phyloP scores from a whole-genome alignment of 2,113 vertebrate genomes.

The Pao palembangensis region DNA sequence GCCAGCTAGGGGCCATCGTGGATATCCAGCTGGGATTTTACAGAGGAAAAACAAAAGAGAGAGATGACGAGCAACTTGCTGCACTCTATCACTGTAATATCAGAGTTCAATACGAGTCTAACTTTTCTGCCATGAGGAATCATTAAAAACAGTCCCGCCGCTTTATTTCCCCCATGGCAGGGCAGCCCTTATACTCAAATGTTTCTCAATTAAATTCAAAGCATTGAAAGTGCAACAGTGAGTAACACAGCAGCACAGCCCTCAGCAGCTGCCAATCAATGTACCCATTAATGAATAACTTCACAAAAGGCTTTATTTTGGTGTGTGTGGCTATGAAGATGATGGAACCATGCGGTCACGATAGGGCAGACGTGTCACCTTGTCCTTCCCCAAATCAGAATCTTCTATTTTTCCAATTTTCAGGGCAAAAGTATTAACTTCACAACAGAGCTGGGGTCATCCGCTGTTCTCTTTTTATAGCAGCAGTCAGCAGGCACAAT shows the following conservation, averaged over 20 bases:
- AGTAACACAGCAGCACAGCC: slow-evolving; percentile 38
- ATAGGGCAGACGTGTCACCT: slow-evolving; percentile 42
- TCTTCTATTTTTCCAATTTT: slow-evolving; percentile 54
- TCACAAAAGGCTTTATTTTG: slow-evolving; percentile 35
- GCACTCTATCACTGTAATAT: slow-evolving; percentile 27
- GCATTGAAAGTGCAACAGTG: slow-evolving; percentile 30
- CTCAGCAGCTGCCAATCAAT: slow-evolving; percentile 63
- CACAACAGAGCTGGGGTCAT: slow-evolving; percentile 63
- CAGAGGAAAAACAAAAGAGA: neutral
- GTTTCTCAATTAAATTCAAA: slow-evolving; percentile 55
- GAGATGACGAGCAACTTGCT: slow-evolving; percentile 21
- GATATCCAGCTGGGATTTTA: slow-evolving; percentile 29
- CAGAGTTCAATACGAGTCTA: slow-evolving; percentile 41
- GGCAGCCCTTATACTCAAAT: slow-evolving; percentile 26
- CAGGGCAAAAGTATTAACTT: slow-evolving; percentile 66
- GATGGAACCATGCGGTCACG: slow-evolving; percentile 45
- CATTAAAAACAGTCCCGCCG: slow-evolving; percentile 58
- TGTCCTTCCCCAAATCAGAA: slow-evolving; percentile 34
- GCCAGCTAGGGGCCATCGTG: slow-evolving; percentile 10
- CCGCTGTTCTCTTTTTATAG: slow-evolving; percentile 72
- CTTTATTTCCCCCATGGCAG: slow-evolving; percentile 32
- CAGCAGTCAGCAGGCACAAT: slow-evolving; percentile 61
- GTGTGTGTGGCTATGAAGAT: slow-evolving; percentile 42
- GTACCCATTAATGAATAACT: slow-evolving; percentile 63
- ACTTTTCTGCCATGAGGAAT: slow-evolving; percentile 39